Evolutionary conservation across 1,140 invertebrate species (phyloP).

Genomic region (Sycophila sp.): DNA sequence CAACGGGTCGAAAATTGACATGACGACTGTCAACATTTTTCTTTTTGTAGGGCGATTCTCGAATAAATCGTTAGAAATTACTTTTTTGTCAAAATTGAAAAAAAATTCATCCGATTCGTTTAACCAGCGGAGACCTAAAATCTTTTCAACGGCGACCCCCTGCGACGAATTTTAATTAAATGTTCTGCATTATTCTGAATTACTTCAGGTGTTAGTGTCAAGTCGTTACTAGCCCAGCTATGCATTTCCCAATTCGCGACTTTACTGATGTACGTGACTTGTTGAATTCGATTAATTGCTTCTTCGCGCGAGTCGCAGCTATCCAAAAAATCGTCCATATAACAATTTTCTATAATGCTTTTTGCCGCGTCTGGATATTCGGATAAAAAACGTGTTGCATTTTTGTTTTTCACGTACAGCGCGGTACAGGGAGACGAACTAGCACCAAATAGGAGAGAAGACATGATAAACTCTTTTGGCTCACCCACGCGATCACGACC

Average conservation of each 20-base stretch:
- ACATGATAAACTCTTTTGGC: conserved; percentile 45
- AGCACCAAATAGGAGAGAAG: conserved; percentile 51
- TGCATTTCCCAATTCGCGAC: too few relatives aligned
- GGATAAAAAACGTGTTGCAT: too few relatives aligned
- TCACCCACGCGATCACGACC: neutral
- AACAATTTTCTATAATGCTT: too few relatives aligned
- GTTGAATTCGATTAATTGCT: neutral
- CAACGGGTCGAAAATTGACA: too few relatives aligned
- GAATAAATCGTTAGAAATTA: neutral
- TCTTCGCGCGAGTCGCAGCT: neutral
- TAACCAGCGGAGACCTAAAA: neutral
- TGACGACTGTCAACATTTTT: neutral
- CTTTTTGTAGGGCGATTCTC: neutral
- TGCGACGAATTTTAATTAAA: neutral
- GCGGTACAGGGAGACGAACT: conserved; percentile 47
- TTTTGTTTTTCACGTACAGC: too few relatives aligned
- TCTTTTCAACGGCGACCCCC: too few relatives aligned
- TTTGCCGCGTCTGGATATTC: too few relatives aligned
- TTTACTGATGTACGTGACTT: neutral
- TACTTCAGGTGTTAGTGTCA: too few relatives aligned
- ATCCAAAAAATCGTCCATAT: too few relatives aligned
- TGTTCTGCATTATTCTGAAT: neutral
- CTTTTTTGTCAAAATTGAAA: neutral
- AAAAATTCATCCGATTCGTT: neutral
- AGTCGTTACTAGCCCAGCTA: too few relatives aligned